Conservation (phyloP, 2,888 invertebrate species). For the Alcis repandata region DNA sequence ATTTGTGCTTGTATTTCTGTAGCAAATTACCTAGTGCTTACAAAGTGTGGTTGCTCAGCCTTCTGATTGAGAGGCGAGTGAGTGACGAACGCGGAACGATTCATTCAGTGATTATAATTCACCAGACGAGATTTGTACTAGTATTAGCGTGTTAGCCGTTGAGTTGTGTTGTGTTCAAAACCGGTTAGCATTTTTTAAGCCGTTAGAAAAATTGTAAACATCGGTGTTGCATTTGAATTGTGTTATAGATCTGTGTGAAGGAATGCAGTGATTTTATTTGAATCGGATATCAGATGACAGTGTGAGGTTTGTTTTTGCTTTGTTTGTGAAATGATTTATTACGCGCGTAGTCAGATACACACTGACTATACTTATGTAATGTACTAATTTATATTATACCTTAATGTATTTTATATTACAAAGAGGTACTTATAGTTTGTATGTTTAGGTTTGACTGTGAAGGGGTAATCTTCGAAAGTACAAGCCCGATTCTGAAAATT, state of each 20-base stretch:
- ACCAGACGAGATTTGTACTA: conserved; percentile 17
- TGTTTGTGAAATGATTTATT: neutral
- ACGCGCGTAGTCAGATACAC: neutral
- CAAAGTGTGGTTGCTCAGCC: neutral
- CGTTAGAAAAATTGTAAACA: neutral
- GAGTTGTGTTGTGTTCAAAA: conserved; percentile 20
- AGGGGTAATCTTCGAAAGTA: no score
- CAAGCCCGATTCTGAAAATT: no score
- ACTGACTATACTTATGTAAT: no score
- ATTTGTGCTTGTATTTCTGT: neutral
- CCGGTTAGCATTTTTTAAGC: neutral
- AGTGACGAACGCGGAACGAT: conserved; percentile 32
- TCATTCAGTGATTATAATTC: neutral
- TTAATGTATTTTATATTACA: no score
- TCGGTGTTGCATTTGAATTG: neutral
- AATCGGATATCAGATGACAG: conserved; percentile 3
- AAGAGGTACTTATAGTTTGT: no score
- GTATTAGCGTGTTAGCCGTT: conserved; percentile 5
- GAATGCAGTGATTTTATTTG: conserved; percentile 24
- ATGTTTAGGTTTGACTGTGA: no score
- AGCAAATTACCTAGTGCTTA: neutral
- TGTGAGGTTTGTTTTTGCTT: conserved; percentile 15
- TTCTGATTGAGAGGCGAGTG: conserved; percentile 1
- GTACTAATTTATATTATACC: no score
- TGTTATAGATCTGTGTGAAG: conserved; percentile 4